Evolutionary conservation across 2,888 invertebrate genomes (phyloP), one percentile per base, ranked within the genome.

Genomic region (Aphidoletes aphidimyza): DNA sequence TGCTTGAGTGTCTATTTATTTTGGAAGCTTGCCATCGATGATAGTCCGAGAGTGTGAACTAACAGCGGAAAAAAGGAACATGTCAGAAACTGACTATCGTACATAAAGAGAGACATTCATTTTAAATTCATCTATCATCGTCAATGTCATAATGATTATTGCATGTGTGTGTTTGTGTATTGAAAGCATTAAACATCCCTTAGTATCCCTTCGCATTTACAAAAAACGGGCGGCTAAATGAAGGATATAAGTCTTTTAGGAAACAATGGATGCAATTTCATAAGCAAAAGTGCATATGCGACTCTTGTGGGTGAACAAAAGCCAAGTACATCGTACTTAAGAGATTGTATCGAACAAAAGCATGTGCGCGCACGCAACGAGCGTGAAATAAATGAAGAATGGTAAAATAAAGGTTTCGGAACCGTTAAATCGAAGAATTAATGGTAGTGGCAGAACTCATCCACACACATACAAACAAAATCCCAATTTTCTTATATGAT

Each of bases 111-210:
- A n/a, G 19, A 47, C 47, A 54, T 54, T 54, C 14, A 54, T 54
- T 39, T 39, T 39, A 39, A 54, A 47, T 47, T 54, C 54, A 54
- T 54, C 54, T 54, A 54, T 54, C 54, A 54, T 54, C 54, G 54
- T 54, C 54, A 54, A 54, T 22, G 22, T 54, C 22, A 54, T 54
- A 54, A 22, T 54, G 54, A 54, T 54, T 54, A 54, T 54, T 22
- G 47, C 2, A 22, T 22, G 9, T 54, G 22, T 22, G 22, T 22
- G 47, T 3, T n/a, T 22, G 9, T 54, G 22, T 22, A 54, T 54
- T 6, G 54, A 22, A 54, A 1, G 22, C 22, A 54, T 47, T 47
- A 47, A 19, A 19, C 2, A 47, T 47, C 47, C 19, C 9, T n/a
- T n/a, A n/a, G n/a, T n/a, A n/a, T n/a, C n/a, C n/a, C n/a, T n/a